These are phyloP conservation scores for Macroglossus sobrinus DNA, from an alignment of 2,113 vertebrate genomes.

Conservation along the genomic window DNA sequence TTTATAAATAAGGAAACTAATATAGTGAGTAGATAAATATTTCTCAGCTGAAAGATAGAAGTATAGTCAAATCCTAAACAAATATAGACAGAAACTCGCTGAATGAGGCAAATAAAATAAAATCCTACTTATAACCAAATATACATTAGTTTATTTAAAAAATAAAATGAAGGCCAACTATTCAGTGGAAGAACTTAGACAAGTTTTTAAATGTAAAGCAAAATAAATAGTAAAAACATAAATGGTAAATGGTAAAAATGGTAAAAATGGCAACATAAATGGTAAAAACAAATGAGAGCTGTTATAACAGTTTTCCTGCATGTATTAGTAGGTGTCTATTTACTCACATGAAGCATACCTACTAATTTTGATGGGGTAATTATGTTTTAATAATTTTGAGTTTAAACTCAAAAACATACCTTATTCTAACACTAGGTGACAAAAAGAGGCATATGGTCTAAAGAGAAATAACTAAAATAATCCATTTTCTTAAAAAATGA, in stretches of 20 bases:
- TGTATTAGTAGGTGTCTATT: too few species aligned
- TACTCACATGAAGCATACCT: too few species aligned
- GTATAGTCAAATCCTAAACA: not conserved
- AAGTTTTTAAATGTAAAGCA: not conserved
- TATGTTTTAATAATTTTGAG: not conserved
- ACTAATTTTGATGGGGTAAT: not conserved
- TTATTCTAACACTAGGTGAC: not conserved
- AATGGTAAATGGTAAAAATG: too few species aligned
- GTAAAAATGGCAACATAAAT: not conserved
- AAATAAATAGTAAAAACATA: not conserved
- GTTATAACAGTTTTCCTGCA: not conserved
- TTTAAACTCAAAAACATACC: not conserved
- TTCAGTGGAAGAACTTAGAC: not conserved
- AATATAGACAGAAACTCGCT: not conserved
- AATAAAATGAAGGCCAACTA: not conserved
- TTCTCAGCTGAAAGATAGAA: not conserved
- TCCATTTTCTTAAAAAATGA: not conserved
- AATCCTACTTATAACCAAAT: not conserved
- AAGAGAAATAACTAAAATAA: constrained; percentile 38
- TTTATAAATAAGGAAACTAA: not conserved
- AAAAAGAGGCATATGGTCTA: not conserved
- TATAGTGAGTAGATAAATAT: not conserved
- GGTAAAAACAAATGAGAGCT: not conserved
- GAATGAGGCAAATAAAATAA: not conserved
- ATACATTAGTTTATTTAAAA: not conserved